Percentiles rank a stretch among this genome's conserved stretches.
These are phyloP conservation scores for Ctena decussata DNA, from an alignment of 2,888 invertebrate genomes.

Conservation along the genomic window DNA sequence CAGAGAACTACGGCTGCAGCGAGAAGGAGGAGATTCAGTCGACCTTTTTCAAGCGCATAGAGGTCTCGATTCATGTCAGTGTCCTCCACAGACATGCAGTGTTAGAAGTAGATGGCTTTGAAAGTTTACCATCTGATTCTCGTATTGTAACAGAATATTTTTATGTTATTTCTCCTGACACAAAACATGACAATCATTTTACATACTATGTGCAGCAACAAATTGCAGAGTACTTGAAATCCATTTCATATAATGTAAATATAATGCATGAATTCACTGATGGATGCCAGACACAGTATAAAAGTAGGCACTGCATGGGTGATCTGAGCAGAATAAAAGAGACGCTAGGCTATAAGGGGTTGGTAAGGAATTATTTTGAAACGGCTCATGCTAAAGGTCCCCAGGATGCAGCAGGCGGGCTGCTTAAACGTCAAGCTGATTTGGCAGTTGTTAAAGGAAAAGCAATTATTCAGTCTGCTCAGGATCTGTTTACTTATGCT, in stretches of 20 bases:
- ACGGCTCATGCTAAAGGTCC: constrained; percentile 23
- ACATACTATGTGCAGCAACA: constrained; percentile 37
- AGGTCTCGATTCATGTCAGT: constrained; percentile 38
- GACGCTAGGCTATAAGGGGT: neutral
- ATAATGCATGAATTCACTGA: constrained; percentile 53
- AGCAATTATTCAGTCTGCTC: constrained; percentile 5
- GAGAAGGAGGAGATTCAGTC: constrained; percentile 6
- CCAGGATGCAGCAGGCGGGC: constrained; percentile 31
- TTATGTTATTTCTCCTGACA: constrained; percentile 33
- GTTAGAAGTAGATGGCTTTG: constrained; percentile 30
- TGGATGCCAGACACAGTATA: constrained; percentile 45
- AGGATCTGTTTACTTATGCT: constrained; percentile 11
- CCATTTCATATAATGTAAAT: neutral
- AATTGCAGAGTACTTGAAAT: constrained; percentile 42
- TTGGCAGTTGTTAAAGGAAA: constrained; percentile 16
- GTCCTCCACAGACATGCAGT: constrained; percentile 39
- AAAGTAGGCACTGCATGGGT: constrained; percentile 52
- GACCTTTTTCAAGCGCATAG: neutral
- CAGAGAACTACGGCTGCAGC: constrained; percentile 14
- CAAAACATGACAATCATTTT: constrained; percentile 42
- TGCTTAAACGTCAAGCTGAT: constrained; percentile 20
- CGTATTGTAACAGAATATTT: constrained; percentile 40
- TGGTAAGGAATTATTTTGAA: constrained; percentile 24
- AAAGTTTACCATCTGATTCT: constrained; percentile 29
- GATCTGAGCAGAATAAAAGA: neutral